Evolutionary conservation across 2,113 vertebrate genomes (phyloP), one percentile per base, ranked within the genome.

Genomic region (Anas platyrhynchos): DNA sequence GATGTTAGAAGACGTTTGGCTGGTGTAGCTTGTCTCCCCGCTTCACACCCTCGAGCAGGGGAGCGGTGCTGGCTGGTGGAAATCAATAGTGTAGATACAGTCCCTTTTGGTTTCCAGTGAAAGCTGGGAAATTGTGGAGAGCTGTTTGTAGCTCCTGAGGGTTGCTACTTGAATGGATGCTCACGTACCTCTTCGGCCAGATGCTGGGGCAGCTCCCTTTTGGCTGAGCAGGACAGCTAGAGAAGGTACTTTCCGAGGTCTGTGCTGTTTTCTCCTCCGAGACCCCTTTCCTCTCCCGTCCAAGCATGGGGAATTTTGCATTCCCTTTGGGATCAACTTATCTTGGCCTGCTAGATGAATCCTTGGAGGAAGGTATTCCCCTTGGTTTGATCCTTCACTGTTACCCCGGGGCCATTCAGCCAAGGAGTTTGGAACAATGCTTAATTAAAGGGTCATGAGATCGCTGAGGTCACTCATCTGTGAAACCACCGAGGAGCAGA

Each of bases 391-490:
- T 72, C 66, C 88, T 74, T 46, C n/a, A 56, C 12, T 2, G 0
- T 86, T 93, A 69, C 54, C 59, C 13, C 56, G 73, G 20, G 25
- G 29, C 1, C 1, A 94, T 55, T 84, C 71, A 83, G 89, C 55
- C 89, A 94, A 91, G 38, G 41, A 82, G 44, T 92, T 83, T 46
- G 62, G 62, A 88, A 62, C 66, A 92, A 86, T 78, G 86, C 74
- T 83, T 96, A 86, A 81, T 93, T 93, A 93, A 81, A 78, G 61
- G 83, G 55, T 86, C 88, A 88, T 93, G 76, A 93, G 83, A 96
- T 88, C 88, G 72, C 58, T 71, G 93, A 96, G 13, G 22, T 95
- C 8, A 12, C 50, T 96, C 48, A 56, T 86, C 69, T 72, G 77
- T 54, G 77, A 95, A 96, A 88, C 86, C 58, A 76, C 36, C 5